phyloP scores from a whole-genome alignment of 2,113 vertebrate genomes.

The Heloderma charlesbogerti region DNA sequence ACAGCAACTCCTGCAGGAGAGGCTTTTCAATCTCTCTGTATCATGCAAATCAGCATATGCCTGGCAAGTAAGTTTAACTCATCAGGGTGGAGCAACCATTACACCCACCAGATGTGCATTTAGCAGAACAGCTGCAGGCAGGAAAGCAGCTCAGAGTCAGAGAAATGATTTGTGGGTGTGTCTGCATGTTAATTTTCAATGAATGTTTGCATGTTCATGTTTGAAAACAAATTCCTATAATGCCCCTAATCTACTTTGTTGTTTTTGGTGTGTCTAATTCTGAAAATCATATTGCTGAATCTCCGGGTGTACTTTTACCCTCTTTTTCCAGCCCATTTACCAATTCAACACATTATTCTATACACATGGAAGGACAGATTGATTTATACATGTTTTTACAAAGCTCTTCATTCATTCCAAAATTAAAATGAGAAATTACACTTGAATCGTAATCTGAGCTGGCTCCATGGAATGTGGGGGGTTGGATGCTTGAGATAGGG shows the following conservation, averaged over 20 bases:
- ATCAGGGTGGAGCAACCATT: constrained; percentile 15
- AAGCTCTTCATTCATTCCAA: not conserved
- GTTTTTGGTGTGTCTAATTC: not conserved
- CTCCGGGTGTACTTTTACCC: accelerated
- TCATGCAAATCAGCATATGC: constrained; percentile 34
- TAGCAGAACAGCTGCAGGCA: constrained; percentile 22
- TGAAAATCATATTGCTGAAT: not conserved
- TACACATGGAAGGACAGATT: not conserved
- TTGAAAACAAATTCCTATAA: constrained; percentile 16
- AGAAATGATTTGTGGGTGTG: constrained; percentile 31
- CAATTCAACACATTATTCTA: not conserved
- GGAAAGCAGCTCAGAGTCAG: constrained; percentile 9
- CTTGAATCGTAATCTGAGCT: not conserved
- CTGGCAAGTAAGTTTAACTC: constrained; percentile 18
- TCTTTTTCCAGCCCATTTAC: not conserved
- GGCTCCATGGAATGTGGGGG: not conserved
- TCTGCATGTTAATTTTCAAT: constrained; percentile 28
- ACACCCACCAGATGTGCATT: constrained; percentile 36
- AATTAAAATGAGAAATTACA: not conserved
- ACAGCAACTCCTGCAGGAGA: not conserved
- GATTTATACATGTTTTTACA: not conserved
- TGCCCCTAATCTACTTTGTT: not conserved
- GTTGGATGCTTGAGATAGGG: not conserved
- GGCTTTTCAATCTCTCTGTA: constrained; percentile 17
- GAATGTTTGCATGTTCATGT: constrained; percentile 4